Conservation (phyloP, 64 coral and sea anemone species). For the Stylophora pistillata region DNA sequence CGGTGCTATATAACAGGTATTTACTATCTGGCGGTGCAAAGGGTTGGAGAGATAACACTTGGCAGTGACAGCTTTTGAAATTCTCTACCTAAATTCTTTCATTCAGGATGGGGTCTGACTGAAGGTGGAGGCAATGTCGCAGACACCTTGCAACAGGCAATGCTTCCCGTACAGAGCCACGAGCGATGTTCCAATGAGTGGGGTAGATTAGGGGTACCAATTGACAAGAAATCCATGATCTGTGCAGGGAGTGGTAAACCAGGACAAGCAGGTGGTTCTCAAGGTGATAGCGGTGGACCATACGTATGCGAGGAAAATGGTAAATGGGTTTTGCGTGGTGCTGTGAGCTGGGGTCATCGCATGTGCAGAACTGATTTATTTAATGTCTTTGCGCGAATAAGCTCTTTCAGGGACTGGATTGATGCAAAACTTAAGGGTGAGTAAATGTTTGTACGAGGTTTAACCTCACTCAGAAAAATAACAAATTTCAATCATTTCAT, state of each 20-base stretch:
- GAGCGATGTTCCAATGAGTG: neutral
- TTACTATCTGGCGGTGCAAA: no score
- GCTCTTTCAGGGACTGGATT: constrained; percentile 44
- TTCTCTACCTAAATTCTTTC: neutral
- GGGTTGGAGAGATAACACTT: no score
- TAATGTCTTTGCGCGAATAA: constrained; percentile 57
- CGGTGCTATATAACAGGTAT: constrained; percentile 57
- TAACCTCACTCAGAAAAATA: no score
- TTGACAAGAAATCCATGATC: constrained; percentile 28
- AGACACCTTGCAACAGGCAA: constrained; percentile 48
- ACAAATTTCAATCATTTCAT: no score
- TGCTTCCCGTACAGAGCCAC: neutral
- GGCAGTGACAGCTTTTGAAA: no score
- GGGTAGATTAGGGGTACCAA: neutral
- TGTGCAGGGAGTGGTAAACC: constrained; percentile 37
- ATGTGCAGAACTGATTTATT: constrained; percentile 30
- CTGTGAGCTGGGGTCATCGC: constrained; percentile 55
- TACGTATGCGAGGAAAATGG: constrained; percentile 56
- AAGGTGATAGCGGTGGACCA: constrained; percentile 69
- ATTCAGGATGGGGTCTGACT: constrained; percentile 54
- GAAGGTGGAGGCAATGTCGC: constrained; percentile 19
- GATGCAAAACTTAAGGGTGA: neutral
- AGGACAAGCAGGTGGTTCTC: constrained; percentile 19
- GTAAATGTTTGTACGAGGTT: no score
- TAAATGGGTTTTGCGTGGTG: constrained; percentile 40